Conservation (phyloP, 2,113 vertebrate genomes). For the Xiphophorus couchianus region DNA sequence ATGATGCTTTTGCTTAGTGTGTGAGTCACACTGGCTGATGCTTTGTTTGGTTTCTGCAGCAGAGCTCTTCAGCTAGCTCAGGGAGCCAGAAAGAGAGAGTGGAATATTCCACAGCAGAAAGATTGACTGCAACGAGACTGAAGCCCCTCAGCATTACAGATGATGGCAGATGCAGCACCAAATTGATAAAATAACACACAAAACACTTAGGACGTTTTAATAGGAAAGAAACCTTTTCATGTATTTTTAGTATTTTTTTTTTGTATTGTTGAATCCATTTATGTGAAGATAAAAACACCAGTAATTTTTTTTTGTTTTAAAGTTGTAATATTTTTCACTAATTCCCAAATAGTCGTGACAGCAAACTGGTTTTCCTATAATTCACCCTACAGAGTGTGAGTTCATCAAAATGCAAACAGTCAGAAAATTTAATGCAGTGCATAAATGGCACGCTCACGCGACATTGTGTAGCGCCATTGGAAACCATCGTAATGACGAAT, state of each 20-base stretch:
- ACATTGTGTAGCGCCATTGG: too few relatives aligned
- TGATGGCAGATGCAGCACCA: not conserved
- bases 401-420: not conserved
- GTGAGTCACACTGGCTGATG: constrained; percentile 48
- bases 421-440: not conserved
- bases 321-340: not conserved
- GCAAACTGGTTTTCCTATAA: not conserved
- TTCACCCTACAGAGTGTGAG: not conserved
- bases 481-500: too few relatives aligned
- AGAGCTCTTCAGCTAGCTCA: constrained; percentile 22
- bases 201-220: not conserved
- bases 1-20: constrained; percentile 30
- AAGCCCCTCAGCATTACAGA: not conserved
- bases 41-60: constrained; percentile 36
- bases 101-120: constrained; percentile 49
- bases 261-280: not conserved
- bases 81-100: constrained; percentile 12
- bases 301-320: too few relatives aligned
- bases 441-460: not conserved
- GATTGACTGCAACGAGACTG: not conserved
- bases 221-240: not conserved
- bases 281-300: too few relatives aligned
- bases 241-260: too few relatives aligned
- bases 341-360: not conserved
- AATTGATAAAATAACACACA: not conserved